Base-by-base conservation (phyloP, 2,113 vertebrate genomes). In the Chamaetylas fuelleborni region DNA sequence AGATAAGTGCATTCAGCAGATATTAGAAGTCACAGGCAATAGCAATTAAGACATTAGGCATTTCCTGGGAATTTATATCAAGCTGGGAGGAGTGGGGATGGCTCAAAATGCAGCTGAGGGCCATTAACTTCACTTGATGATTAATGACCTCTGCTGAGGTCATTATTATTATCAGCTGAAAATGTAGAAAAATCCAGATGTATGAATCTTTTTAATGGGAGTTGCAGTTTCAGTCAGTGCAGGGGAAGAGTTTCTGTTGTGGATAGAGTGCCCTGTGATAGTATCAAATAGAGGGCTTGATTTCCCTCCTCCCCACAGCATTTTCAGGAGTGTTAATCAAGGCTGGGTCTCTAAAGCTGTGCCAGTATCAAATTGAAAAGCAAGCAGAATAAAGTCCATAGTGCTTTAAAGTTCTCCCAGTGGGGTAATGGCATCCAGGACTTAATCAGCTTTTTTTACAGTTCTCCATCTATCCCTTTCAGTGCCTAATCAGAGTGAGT, bases 61-160 rank as follows among this genome's bases (percentile, higher is more conserved):
- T 92, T 95, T 96, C 51, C 45, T 92, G 93, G 86, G 95, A 94
- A 93, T 96, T 89, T 79, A 73, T 94, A 81, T 40, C 61, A 66
- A 92, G 51, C 56, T 86, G n/a, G 61, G 71, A 95, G 84, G 74
- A 95, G 62, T 22, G 74, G 45, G 34, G 60, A 88, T 93, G 72
- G 73, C 86, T 91, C 45, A 23, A 86, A 71, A 89, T 93, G 77
- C 92, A 94, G 94, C 88, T 94, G 90, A 91, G 65, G 72, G 69
- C 77, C 70, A 58, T 92, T 95, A 93, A 62, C 50, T 92, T 73
- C 73, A 74, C 61, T n/a, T 89, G 86, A 65, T 94, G 90, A 94
- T 92, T 92, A 94, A 93, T 87, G 86, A 86, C 62, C 93, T 96
- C 58, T 93, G 77, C 91, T 96, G 69, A 92, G 93, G 91, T 93